Base-by-base conservation (phyloP, 2,888 invertebrate species). In the Pseudanteris insignis region DNA sequence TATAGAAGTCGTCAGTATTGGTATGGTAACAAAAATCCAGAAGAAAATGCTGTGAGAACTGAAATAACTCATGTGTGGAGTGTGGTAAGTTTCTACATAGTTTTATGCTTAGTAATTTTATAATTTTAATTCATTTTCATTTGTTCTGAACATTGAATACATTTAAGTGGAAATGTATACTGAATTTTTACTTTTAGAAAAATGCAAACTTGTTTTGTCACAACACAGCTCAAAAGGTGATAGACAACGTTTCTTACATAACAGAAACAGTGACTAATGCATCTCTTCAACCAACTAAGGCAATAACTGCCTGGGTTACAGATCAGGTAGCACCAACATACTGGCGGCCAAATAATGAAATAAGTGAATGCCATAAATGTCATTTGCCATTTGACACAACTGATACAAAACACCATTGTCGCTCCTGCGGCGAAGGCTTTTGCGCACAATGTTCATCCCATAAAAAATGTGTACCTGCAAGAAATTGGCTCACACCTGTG, bases 361-460 rank as follows among this genome's bases (percentile, higher is more conserved):
- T 91, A 60, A 85, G 82, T 71, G 76, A 85, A 64, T 92, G 92
- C 74, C 80, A 83, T 67, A 83, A 84, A 38, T 92, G 91, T 75
- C 83, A 85, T 67, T 81, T 76, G 41, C 77, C 80, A 34, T 88
- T 89, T 70, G 81, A 82, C 40, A 75, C 80, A 37, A 81, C 81
- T 26, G 84, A 84, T 13, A 82, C 83, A 10, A 89, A 88, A 67
- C 90, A 89, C 72, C 91, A 91, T 71, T 91, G 91, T 71, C 86
- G 91, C 40, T 83, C 87, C 0, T 92, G 92, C 77, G 91, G 91
- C 0, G 86, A 89, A 74, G 92, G 91, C 0, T 91, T 91, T 71
- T 92, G 92, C 75, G 86, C 88, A 63, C 75, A 75, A 2, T 92
- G 92, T 73, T 89, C 90, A 1, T 83, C 85, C n/a, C 83, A 85